Base-by-base conservation (phyloP, 2,797 vertebrate genomes). In the Tarsius wallacei region DNA sequence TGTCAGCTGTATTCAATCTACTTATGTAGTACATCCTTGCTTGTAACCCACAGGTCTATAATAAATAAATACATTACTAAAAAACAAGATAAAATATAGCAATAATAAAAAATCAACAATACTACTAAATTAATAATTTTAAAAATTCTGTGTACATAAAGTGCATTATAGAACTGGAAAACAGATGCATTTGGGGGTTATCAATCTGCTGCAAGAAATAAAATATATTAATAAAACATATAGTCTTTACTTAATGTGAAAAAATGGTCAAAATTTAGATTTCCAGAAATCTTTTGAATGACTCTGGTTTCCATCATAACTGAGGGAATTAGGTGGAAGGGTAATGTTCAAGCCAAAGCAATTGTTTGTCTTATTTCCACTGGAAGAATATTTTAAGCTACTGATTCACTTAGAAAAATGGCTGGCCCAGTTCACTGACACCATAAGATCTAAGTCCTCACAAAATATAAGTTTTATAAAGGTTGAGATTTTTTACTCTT, bases 151-250 rank as follows among this genome's bases (percentile, higher is more conserved):
- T 14, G 76, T 49, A 51, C 16, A 84, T 87, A 61, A 87, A 71
- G 63, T 70, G 5, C 19, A 47, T 87, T 81, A 19, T 81, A 86
- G 17, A 91, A 82, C 76, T 91, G 55, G 55, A 91, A 91, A 95
- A 57, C 7, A 92, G 33, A 87, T 85, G 22, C 10, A 49, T 93
- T 78, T 71, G 11, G 10, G 33, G 21, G 15, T 88, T 91, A 81
- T 19, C 53, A 74, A 88, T 97, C 22, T 91, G 21, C 22, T n/a
- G 3, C 7, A 82, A 93, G 42, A 42, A 36, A 93, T 9, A 93
- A 59, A 86, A 63, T 49, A 81, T 68, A 21, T 68, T 11, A 11
- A 63, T 73, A 76, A 36, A 64, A 55, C 28, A 61, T 64, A 36
- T 64, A 90, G 6, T 76, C 10, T 33, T 90, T 70, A 70, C 66